These are phyloP conservation scores for Xylocopa sonorina DNA, from an alignment of 1,140 invertebrate species.

Conservation along the genomic window DNA sequence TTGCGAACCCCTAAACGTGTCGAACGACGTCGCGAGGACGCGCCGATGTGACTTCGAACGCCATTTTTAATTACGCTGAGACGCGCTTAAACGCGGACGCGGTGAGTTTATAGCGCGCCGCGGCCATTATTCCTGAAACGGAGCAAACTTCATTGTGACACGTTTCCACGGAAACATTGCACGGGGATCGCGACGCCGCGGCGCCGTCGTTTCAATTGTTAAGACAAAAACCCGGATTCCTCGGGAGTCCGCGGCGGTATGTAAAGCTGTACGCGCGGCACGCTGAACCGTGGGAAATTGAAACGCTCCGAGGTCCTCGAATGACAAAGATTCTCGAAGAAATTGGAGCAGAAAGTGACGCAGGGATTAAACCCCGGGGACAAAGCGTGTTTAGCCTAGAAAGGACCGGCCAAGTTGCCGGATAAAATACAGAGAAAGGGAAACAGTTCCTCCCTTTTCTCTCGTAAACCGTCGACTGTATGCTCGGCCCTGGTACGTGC, in stretches of 20 bases:
- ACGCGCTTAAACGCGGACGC: conserved; percentile 12
- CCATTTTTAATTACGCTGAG: conserved; percentile 49
- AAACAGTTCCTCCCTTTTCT: conserved; percentile 10
- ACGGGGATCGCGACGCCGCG: background rate
- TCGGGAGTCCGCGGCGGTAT: conserved; percentile 29
- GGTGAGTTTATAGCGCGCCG: conserved; percentile 20
- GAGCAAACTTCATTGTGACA: conserved; percentile 40
- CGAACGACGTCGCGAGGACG: background rate
- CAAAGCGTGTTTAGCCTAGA: conserved; percentile 15
- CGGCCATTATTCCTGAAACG: conserved; percentile 42
- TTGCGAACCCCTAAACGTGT: background rate
- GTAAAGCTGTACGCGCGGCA: conserved; percentile 46
- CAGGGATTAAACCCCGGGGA: conserved; percentile 10
- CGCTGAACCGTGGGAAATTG: conserved; percentile 49
- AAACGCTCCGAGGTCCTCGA: conserved; percentile 46
- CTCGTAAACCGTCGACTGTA: too few relatives aligned
- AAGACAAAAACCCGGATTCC: conserved; percentile 45
- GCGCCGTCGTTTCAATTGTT: conserved; percentile 45
- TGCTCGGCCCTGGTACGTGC: background rate
- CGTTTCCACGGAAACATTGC: conserved; percentile 1
- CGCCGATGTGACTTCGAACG: conserved; percentile 15
- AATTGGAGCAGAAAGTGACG: conserved; percentile 53
- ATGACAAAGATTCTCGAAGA: conserved; percentile 54
- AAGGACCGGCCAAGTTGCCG: too few relatives aligned
- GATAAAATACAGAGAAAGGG: too few relatives aligned